Conservation (phyloP, 1,140 invertebrate genomes). For the Caenorhabditis latens region DNA sequence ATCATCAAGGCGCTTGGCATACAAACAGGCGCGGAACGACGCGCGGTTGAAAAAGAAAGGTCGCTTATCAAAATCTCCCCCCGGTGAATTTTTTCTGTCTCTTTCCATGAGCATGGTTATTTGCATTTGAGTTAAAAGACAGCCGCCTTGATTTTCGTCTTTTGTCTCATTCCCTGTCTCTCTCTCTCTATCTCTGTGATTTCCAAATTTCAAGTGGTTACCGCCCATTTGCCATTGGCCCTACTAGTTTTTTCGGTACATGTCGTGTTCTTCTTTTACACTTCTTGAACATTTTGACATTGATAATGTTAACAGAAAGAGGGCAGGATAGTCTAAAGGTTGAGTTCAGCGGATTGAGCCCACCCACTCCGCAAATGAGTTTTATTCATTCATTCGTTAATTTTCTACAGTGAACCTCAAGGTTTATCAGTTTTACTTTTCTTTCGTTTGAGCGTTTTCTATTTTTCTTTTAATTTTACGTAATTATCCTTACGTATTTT, state of each 20-base stretch:
- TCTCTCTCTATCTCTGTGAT: neutral
- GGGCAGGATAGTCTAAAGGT: constrained; percentile 1
- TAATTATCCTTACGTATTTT: no score
- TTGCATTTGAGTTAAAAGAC: constrained; percentile 53
- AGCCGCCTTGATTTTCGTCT: constrained; percentile 33
- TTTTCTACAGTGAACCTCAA: neutral
- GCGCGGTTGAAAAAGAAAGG: constrained; percentile 10
- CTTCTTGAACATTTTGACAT: constrained; percentile 51
- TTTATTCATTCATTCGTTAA: constrained; percentile 6
- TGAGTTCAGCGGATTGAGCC: neutral
- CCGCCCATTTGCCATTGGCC: constrained; percentile 40
- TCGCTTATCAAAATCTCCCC: constrained; percentile 47
- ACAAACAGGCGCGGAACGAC: constrained; percentile 52
- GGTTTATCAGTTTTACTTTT: neutral
- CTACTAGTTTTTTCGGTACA: constrained; percentile 53
- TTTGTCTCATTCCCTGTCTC: neutral
- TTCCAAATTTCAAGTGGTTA: constrained; percentile 53
- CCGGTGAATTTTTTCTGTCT: neutral
- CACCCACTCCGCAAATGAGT: neutral
- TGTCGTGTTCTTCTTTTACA: constrained; percentile 51
- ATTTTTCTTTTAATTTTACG: no score
- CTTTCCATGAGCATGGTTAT: constrained; percentile 41
- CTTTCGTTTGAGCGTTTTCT: no score
- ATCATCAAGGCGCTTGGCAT: constrained; percentile 40
- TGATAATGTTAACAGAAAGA: constrained; percentile 33